Evolutionary conservation across 2,797 vertebrate genomes (phyloP).

Genomic region (Cephalopachus bancanus): DNA sequence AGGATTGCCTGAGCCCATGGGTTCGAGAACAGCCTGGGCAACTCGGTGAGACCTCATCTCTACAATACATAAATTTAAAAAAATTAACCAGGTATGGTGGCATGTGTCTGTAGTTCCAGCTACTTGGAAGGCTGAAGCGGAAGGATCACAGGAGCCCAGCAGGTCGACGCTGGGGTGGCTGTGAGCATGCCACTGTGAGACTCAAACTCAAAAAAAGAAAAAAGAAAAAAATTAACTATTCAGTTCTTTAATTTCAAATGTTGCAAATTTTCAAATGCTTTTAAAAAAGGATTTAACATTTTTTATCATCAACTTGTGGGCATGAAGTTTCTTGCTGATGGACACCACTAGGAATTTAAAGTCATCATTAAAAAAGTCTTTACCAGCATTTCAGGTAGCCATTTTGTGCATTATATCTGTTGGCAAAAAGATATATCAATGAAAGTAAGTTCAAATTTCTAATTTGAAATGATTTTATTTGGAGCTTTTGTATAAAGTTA

Average conservation of each 20-base stretch:
- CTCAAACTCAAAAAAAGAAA: too few species aligned
- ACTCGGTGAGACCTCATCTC: too few species aligned
- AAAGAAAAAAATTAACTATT: background rate
- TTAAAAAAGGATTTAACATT: background rate
- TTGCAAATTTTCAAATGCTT: background rate
- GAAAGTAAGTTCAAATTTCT: slow-evolving; percentile 28
- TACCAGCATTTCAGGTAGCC: background rate
- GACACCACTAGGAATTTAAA: background rate
- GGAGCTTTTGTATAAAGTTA: slow-evolving; percentile 1
- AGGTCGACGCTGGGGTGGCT: too few species aligned
- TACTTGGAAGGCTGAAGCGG: too few species aligned
- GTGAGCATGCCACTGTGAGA: too few species aligned
- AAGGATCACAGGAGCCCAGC: too few species aligned
- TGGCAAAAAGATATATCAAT: background rate
- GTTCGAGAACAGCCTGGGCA: too few species aligned
- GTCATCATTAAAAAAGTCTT: background rate
- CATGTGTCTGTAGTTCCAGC: too few species aligned
- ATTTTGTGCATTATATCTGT: background rate
- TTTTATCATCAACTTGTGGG: background rate
- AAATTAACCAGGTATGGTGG: too few species aligned
- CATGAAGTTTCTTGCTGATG: background rate
- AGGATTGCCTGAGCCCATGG: too few species aligned
- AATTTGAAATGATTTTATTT: slow-evolving; percentile 32
- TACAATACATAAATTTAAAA: too few species aligned
- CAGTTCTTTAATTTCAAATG: background rate